Base-by-base conservation (phyloP, 2,888 invertebrate genomes). In the Ariolimax columbianus region DNA sequence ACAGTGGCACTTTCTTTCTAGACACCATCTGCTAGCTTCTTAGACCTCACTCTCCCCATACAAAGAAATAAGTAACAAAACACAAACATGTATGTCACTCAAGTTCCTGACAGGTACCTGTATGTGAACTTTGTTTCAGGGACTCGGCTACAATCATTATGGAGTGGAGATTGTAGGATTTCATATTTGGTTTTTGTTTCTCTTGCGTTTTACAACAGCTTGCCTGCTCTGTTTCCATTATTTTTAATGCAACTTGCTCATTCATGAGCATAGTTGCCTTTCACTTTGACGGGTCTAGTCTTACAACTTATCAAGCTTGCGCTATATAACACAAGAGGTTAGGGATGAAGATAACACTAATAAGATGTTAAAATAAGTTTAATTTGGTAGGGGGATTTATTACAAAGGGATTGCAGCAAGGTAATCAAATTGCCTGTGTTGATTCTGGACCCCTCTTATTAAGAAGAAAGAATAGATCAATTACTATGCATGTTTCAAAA, bases 91-190 rank as follows among this genome's bases (percentile, higher is more conserved):
- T 11, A 19, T n/a, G 0, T n/a, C 59, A n/a, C 33, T 55, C 51
- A 55, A 30, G 2, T 77, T 51, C 26, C 30, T 73, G 11, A 43
- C n/a, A 11, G 11, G 72, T n/a, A 47, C 26, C 72, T 47, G n/a
- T 47, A 2, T 33, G 26, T 70, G 43, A 30, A 47, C 38, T 68
- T 30, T 75, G 33, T 83, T 83, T 59, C 83, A 83, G 83, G 83
- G 83, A 30, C 40, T 38, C 38, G 40, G 30, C 78, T 83, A 83
- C 47, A 40, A 83, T 30, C 66, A 47, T 30, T 83, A 83, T 72
- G 78, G 83, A 33, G 40, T 72, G 17, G 78, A 83, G 40, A 40
- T 83, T 70, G 83, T 83, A 83, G 70, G 77, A 68, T 59, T 40
- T 59, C 33, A 23, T 68, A n/a, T 80, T 68, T 9, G 11, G 11